phyloP scores from a whole-genome alignment of 2,888 invertebrate species.

The Drepanosiphum platanoidis region DNA sequence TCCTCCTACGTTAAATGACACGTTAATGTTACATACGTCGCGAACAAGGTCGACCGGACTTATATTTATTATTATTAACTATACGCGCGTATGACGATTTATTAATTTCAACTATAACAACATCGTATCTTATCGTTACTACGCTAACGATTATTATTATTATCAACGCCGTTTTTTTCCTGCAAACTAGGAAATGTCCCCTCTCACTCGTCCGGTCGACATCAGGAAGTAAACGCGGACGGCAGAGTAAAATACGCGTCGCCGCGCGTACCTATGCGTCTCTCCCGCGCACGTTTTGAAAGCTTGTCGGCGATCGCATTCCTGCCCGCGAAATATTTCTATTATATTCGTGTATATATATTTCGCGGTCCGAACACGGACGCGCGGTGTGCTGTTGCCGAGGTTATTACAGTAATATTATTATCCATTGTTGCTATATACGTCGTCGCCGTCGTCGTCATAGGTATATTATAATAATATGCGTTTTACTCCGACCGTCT shows the following conservation, averaged over 20 bases:
- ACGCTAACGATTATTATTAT: neutral
- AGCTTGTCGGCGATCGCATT: neutral
- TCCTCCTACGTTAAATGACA: neutral
- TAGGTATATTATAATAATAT: neutral
- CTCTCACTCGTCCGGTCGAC: neutral
- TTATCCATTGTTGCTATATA: neutral
- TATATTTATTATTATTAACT: no score
- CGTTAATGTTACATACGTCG: neutral
- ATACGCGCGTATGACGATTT: neutral
- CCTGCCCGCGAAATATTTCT: no score
- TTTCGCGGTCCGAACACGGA: neutral
- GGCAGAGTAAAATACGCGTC: neutral
- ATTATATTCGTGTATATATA: no score
- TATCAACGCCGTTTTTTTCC: neutral
- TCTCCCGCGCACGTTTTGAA: conserved; percentile 12
- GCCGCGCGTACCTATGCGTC: neutral
- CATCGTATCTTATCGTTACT: no score
- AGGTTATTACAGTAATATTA: neutral
- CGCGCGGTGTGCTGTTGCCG: neutral
- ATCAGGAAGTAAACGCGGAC: neutral
- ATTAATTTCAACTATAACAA: conserved; percentile 6
- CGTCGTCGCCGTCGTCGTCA: neutral
- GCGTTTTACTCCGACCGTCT: neutral
- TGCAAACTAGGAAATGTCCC: neutral
- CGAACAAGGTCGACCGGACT: conserved; percentile 37